Evolutionary conservation across 2,888 invertebrate genomes (phyloP).

Genomic region (Drosophila rellima): DNA sequence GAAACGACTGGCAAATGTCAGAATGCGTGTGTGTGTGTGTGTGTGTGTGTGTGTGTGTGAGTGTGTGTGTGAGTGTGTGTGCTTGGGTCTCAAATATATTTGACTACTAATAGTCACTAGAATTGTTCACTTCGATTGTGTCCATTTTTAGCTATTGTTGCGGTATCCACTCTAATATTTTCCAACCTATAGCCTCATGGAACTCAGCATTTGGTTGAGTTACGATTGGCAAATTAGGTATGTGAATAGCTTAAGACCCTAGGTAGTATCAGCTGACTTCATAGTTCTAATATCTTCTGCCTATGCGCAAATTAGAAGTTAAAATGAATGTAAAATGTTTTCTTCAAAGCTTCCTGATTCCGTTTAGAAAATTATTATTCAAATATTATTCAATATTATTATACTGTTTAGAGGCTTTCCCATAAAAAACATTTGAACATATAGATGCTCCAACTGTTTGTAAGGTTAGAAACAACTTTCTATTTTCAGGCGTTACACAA

Average conservation of each 20-base stretch:
- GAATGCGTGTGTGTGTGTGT: background rate
- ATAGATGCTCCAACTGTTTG: too few species aligned
- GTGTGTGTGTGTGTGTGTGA: background rate
- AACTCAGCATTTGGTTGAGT: background rate
- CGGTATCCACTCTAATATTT: background rate
- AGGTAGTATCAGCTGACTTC: background rate
- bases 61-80: background rate
- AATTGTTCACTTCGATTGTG: constrained; percentile 12
- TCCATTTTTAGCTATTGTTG: background rate
- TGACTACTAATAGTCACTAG: constrained; percentile 13
- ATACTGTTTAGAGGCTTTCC: too few species aligned
- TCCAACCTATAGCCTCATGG: background rate
- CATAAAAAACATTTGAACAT: too few species aligned
- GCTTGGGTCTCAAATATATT: constrained; percentile 17
- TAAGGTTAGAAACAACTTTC: too few species aligned
- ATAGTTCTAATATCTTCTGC: background rate
- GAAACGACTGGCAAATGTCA: constrained; percentile 31
- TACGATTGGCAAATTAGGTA: background rate
- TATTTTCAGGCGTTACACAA: too few species aligned
- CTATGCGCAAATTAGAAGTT: too few species aligned
- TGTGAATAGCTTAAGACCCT: background rate
- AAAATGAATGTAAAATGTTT: too few species aligned
- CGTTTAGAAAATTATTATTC: too few species aligned
- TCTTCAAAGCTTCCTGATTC: too few species aligned
- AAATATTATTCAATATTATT: too few species aligned